Evolutionary conservation across 2,113 vertebrate genomes (phyloP).

Genomic region (Ranitomeya variabilis): DNA sequence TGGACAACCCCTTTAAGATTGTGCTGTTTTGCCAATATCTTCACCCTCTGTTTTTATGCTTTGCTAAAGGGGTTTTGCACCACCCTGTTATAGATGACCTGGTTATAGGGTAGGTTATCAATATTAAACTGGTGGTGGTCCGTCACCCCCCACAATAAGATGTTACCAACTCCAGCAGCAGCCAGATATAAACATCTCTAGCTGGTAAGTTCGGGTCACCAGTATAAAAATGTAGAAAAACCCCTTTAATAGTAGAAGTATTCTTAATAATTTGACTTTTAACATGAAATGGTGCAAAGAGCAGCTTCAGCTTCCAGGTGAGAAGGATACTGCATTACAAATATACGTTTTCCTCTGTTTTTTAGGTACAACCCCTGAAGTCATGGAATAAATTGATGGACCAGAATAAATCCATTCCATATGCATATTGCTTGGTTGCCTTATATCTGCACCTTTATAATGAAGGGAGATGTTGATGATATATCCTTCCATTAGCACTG

Average conservation of each 20-base stretch:
- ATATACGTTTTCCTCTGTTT: neutral
- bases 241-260: neutral
- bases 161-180: too few species aligned
- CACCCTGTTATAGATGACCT: too few species aligned
- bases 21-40: too few species aligned
- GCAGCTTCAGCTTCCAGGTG: neutral
- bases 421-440: neutral
- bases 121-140: too few species aligned
- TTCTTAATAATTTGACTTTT: neutral
- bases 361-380: neutral
- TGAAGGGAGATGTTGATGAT: neutral
- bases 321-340: neutral
- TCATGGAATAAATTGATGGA: neutral
- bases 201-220: too few species aligned
- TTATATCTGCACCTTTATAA: neutral
- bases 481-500: neutral
- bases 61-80: too few species aligned
- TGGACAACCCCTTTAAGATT: too few species aligned
- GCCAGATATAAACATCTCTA: too few species aligned
- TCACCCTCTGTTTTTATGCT: too few species aligned
- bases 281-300: neutral
- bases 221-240: too few species aligned
- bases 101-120: too few species aligned
- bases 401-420: neutral
- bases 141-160: too few species aligned